Conservation (phyloP, 2,113 vertebrate genomes). For the Nicator chloris region DNA sequence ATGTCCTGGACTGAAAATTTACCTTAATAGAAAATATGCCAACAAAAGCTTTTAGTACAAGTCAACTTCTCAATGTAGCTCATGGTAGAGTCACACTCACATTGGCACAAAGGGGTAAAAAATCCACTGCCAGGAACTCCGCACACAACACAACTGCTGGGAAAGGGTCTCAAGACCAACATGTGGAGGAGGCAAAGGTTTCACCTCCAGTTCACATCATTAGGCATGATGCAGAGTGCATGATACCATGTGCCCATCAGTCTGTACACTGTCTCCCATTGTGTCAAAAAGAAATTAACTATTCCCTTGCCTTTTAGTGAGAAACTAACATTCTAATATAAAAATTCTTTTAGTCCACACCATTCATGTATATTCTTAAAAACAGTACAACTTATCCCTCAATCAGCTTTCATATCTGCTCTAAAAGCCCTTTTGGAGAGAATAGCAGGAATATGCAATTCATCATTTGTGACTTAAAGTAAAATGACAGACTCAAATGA, state of each 20-base stretch:
- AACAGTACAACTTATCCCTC: neutral
- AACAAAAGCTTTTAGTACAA: neutral
- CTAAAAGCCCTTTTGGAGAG: neutral
- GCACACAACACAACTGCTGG: neutral
- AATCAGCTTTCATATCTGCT: neutral
- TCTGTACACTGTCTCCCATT: fast-evolving
- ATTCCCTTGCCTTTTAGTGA: neutral
- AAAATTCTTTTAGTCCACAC: neutral
- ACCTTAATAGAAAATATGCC: neutral
- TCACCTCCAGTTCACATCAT: neutral
- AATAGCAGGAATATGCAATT: neutral
- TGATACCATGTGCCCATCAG: neutral
- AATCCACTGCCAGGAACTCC: neutral
- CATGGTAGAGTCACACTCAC: neutral
- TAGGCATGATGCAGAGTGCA: neutral
- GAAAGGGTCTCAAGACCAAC: neutral
- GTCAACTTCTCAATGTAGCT: neutral
- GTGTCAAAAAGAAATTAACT: neutral
- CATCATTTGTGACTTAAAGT: neutral
- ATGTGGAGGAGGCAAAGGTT: neutral
- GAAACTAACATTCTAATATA: neutral
- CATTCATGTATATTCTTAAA: neutral
- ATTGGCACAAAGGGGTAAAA: neutral
- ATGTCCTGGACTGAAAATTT: neutral
- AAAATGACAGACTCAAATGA: neutral